Percentiles rank a stretch among this genome's conserved stretches.
These are phyloP conservation scores for Carlito syrichta DNA, from an alignment of 2,113 vertebrate genomes.

Conservation along the genomic window DNA sequence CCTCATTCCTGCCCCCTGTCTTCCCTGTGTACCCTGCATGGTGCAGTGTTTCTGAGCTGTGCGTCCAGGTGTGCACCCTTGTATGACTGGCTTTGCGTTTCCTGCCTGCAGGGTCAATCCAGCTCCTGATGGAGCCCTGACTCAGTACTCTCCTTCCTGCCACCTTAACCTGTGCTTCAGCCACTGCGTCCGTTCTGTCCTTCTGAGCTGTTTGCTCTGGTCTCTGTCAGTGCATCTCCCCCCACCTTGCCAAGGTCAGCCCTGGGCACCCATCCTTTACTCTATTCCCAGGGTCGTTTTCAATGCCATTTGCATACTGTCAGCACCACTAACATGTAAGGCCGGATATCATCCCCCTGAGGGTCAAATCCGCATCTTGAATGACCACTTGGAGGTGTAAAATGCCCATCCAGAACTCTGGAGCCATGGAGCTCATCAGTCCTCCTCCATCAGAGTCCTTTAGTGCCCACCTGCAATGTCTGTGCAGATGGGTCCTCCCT, in stretches of 20 bases:
- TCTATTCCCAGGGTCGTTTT: no score
- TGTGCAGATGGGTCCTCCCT: rapidly evolving
- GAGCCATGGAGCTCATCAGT: not conserved
- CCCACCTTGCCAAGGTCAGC: not conserved
- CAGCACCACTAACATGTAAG: rapidly evolving
- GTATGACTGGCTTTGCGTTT: not conserved
- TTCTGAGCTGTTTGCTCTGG: not conserved
- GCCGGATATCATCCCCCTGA: not conserved
- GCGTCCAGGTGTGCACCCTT: rapidly evolving
- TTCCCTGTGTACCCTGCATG: not conserved
- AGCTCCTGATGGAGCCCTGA: no score
- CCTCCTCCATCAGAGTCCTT: not conserved
- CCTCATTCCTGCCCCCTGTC: rapidly evolving
- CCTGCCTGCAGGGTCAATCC: not conserved
- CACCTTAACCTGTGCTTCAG: not conserved
- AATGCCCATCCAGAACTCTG: not conserved
- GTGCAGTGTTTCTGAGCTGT: rapidly evolving
- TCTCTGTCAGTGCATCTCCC: rapidly evolving
- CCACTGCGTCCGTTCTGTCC: no score
- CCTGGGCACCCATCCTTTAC: no score
- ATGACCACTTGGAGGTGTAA: not conserved
- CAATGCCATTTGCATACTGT: no score
- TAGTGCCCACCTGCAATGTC: not conserved
- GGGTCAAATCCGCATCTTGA: not conserved
- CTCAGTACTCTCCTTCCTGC: no score